Evolutionary conservation across 2,797 vertebrate species (phyloP).

Genomic region (Catostomus latipinnis): DNA sequence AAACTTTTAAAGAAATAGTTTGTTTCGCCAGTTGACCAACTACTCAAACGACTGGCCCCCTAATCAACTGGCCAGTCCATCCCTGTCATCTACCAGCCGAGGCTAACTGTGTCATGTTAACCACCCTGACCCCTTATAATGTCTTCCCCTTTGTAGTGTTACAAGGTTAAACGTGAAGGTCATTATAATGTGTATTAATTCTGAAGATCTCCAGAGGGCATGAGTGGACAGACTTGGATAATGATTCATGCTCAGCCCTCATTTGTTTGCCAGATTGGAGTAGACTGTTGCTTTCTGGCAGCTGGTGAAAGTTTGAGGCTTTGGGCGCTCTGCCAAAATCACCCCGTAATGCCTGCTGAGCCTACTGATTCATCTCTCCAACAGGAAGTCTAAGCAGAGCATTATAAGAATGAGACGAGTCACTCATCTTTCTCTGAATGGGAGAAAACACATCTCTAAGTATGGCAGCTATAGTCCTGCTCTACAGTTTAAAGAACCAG

Average conservation of each 20-base stretch:
- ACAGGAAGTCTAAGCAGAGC: constrained; percentile 61
- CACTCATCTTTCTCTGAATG: too few relatives aligned
- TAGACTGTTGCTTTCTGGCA: constrained; percentile 71
- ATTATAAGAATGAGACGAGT: too few relatives aligned
- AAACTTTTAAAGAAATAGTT: too few relatives aligned
- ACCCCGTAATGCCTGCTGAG: constrained; percentile 62
- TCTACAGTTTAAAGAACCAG: too few relatives aligned
- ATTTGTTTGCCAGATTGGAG: constrained; percentile 70
- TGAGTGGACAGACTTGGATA: constrained; percentile 58
- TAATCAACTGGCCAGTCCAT: too few relatives aligned
- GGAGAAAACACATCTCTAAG: too few relatives aligned
- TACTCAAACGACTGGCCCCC: too few relatives aligned
- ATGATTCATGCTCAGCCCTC: constrained; percentile 63
- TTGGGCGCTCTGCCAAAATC: constrained; percentile 66
- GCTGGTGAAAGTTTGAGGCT: constrained; percentile 69
- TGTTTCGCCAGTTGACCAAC: too few relatives aligned
- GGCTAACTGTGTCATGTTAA: too few relatives aligned
- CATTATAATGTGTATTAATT: constrained; percentile 41
- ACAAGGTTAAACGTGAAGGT: constrained; percentile 21
- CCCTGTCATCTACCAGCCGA: too few relatives aligned
- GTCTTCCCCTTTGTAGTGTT: not conserved
- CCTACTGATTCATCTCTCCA: constrained; percentile 68
- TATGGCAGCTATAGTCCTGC: too few relatives aligned
- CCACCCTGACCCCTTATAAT: not conserved
- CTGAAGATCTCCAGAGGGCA: constrained; percentile 14